A percentile compares a stretch with the other conserved stretches of the same genome.
Evolutionary conservation across 1,140 invertebrate genomes (phyloP).

Genomic region (Dysdera silvatica): DNA sequence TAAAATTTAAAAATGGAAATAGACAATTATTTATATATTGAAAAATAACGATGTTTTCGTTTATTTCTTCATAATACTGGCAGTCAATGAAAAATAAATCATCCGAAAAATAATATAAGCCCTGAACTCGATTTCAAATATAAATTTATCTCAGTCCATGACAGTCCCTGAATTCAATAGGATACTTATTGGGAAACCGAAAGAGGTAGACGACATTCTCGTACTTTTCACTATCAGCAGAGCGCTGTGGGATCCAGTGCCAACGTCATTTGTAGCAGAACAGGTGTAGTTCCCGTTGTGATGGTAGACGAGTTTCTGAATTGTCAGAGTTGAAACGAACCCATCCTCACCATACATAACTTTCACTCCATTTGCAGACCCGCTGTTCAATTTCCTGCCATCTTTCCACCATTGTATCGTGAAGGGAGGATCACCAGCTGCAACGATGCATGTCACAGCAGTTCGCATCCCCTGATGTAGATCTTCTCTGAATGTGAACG

Average conservation of each 20-base stretch:
- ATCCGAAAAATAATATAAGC: no score
- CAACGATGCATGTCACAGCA: constrained; percentile 72
- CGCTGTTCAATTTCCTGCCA: constrained; percentile 33
- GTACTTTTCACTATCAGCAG: constrained; percentile 31
- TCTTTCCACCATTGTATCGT: constrained; percentile 70
- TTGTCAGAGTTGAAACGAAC: constrained; percentile 41
- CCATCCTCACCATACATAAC: constrained; percentile 31
- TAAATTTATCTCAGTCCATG: no score
- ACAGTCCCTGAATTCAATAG: no score
- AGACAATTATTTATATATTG: no score
- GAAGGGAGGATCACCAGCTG: constrained; percentile 66
- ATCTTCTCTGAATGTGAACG: constrained; percentile 56
- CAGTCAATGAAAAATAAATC: no score
- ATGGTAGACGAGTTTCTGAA: constrained; percentile 38
- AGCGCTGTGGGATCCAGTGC: constrained; percentile 46
- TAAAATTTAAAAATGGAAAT: no score
- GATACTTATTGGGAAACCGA: no score
- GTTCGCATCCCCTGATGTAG: constrained; percentile 74
- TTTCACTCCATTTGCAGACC: constrained; percentile 46
- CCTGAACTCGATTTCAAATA: no score
- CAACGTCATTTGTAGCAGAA: constrained; percentile 58
- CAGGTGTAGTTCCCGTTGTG: constrained; percentile 61
- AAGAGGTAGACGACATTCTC: no score
- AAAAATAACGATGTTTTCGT: no score
- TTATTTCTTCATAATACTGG: no score